Evolutionary conservation across 2,888 invertebrate genomes (phyloP), one percentile per base, ranked within the genome.

Genomic region (Pilophorus perplexus): DNA sequence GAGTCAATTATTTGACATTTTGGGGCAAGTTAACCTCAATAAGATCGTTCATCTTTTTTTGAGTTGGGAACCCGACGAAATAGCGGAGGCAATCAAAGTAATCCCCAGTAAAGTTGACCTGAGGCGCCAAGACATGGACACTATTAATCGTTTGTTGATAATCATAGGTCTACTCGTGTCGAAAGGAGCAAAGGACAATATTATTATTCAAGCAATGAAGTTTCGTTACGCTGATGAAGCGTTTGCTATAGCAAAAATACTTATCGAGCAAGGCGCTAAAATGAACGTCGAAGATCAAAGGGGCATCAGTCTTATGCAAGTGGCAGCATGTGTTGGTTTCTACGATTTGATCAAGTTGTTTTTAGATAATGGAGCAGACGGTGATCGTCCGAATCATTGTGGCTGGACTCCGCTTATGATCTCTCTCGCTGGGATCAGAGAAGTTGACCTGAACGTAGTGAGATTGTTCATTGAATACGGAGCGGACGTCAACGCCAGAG

Each of bases 371-470:
- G 48, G 48, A 20, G 48, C 48, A 1, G 48, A 48, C n/a, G 22
- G 6, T 8, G 48, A 48, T 48, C 48, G 22, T 2, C 22, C 22
- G n/a, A 48, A 48, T 20, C 22, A 48, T 22, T 23, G 48, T 48
- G 48, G 48, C 6, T 48, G 48, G 48, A 23, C 48, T 12, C 48
- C 25, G 20, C 22, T 48, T 20, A 48, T 48, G 48, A 25, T 48
- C 8, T 48, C 48, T 18, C 48, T 48, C 2, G 48, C 48, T 18
- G 48, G 48, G 10, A 22, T 48, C 22, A 20, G 48, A 6, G 12
- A 12, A 25, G 48, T 48, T 8, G 48, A 48, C 20, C 22, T 23
- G 2, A 20, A 25, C 10, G 48, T 48, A 22, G 25, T 48, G 4
- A 6, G 14, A 48, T n/a, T 48, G 48, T 25, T 48, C 23, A 25